A percentile compares a stretch with the other conserved stretches of the same genome.
phyloP scores from a whole-genome alignment of 2,888 invertebrate species.

The Coecobrya sp. region DNA sequence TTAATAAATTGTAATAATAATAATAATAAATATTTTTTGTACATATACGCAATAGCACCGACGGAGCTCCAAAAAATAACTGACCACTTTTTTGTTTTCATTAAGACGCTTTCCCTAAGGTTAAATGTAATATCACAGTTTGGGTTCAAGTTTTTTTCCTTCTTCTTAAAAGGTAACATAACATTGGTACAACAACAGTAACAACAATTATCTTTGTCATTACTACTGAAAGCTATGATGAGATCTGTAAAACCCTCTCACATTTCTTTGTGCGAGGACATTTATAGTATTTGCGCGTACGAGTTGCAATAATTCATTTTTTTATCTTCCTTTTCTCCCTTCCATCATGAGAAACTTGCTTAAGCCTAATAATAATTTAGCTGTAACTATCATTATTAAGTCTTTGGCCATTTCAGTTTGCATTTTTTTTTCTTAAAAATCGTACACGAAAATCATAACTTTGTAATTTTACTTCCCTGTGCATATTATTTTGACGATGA shows the following conservation, averaged over 20 bases:
- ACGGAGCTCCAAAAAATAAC: slow-evolving; percentile 83
- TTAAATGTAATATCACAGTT: slow-evolving; percentile 79
- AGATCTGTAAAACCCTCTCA: slow-evolving; percentile 67
- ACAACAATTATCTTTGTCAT: slow-evolving; percentile 15
- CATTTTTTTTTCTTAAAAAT: slow-evolving; percentile 1
- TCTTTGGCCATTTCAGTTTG: slow-evolving; percentile 68
- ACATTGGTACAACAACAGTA: slow-evolving; percentile 55
- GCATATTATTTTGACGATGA: slow-evolving; percentile 33
- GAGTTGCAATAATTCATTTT: slow-evolving; percentile 31
- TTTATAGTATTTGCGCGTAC: slow-evolving; percentile 57
- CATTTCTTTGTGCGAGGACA: slow-evolving; percentile 1
- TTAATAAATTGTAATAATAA: slow-evolving; percentile 74
- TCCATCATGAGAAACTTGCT: slow-evolving; percentile 23
- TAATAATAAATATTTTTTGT: slow-evolving; percentile 65
- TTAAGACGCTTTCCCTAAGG: slow-evolving; percentile 69
- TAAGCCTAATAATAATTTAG: slow-evolving; percentile 67
- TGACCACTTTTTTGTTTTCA: slow-evolving; percentile 72
- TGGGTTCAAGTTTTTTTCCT: slow-evolving; percentile 75
- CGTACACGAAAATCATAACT: slow-evolving; percentile 77
- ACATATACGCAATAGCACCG: slow-evolving; percentile 77
- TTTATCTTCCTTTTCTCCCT: background rate
- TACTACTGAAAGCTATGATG: slow-evolving; percentile 80
- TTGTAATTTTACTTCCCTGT: slow-evolving; percentile 61
- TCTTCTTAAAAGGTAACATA: slow-evolving; percentile 65
- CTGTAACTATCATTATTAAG: slow-evolving; percentile 72